phyloP scores from a whole-genome alignment of 2,797 vertebrate genomes.

The Neosilurus mollespiculum region DNA sequence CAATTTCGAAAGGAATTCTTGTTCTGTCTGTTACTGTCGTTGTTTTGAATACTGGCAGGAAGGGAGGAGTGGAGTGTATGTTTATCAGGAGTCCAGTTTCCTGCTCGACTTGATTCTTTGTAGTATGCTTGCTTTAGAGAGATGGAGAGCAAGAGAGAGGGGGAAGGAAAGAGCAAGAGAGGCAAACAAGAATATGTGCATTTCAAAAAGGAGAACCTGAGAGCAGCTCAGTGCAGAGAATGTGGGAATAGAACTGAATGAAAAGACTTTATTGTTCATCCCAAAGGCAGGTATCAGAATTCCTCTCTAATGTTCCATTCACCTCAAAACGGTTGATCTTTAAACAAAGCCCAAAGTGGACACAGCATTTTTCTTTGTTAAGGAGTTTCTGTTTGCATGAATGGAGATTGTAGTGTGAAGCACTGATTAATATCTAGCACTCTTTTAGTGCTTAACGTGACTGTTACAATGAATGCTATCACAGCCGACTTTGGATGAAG shows the following conservation, averaged over 20 bases:
- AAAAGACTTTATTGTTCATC: constrained; percentile 43
- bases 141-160: neutral
- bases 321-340: neutral
- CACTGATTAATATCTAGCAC: neutral
- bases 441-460: neutral
- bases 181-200: constrained; percentile 9
- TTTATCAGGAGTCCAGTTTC: constrained; percentile 60
- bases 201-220: neutral
- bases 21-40: constrained; percentile 24
- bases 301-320: neutral
- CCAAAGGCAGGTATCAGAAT: constrained; percentile 29
- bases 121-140: neutral
- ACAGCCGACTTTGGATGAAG: too few species aligned
- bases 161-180: neutral
- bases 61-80: constrained; percentile 64
- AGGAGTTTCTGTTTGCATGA: neutral
- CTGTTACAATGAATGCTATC: neutral
- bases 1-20: constrained; percentile 22
- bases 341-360: neutral
- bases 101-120: constrained; percentile 68
- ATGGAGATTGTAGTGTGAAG: neutral
- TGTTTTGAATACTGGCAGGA: constrained; percentile 35
- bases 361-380: neutral
- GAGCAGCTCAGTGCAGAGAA: neutral
- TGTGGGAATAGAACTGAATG: constrained; percentile 24